Evolutionary conservation across 2,113 vertebrate genomes (phyloP).

Genomic region (Vidua macroura): DNA sequence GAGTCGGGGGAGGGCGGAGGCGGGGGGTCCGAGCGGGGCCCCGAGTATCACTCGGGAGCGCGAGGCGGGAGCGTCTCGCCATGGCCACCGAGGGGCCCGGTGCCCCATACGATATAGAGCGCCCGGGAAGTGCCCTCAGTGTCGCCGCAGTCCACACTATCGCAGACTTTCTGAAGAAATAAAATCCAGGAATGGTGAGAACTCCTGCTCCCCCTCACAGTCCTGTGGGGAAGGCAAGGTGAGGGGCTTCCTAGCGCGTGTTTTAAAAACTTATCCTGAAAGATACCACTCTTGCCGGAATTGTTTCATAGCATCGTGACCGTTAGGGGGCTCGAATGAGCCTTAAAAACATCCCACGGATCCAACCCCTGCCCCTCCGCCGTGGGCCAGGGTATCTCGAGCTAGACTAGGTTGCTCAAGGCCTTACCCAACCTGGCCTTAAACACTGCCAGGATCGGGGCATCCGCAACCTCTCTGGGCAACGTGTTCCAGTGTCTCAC

Average conservation of each 20-base stretch:
- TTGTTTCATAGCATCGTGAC: background rate
- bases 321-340: background rate
- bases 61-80: no score
- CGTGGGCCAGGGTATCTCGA: no score
- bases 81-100: fast-evolving
- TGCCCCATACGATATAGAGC: fast-evolving
- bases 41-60: no score
- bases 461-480: background rate
- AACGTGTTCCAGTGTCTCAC: background rate
- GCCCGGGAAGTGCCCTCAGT: fast-evolving
- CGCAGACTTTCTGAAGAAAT: background rate
- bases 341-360: background rate
- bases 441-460: background rate
- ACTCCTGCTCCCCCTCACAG: fast-evolving
- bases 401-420: background rate
- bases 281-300: fast-evolving
- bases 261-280: background rate
- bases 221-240: fast-evolving
- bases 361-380: fast-evolving
- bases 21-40: fast-evolving
- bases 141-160: fast-evolving
- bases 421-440: background rate
- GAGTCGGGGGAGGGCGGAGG: background rate
- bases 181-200: fast-evolving
- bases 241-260: fast-evolving